Evolutionary conservation across 2,797 vertebrate genomes (phyloP).

Genomic region (Gambusia yucatana): DNA sequence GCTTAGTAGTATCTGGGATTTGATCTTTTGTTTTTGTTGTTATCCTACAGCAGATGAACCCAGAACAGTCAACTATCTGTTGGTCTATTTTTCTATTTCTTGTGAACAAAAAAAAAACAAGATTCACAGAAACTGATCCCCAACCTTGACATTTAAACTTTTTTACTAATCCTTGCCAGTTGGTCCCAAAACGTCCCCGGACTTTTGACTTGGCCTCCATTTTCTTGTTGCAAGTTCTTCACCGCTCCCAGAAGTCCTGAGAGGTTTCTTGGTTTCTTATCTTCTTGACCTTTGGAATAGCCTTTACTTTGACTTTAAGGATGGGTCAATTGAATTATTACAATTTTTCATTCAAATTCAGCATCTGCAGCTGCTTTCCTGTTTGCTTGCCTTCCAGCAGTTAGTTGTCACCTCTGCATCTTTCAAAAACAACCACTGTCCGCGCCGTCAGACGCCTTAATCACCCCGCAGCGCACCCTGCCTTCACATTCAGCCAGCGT

Average conservation of each 20-base stretch:
- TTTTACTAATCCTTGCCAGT: neutral
- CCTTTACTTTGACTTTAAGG: neutral
- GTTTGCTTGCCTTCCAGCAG: slow-evolving; percentile 18
- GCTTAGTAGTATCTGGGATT: neutral
- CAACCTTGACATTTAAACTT: neutral
- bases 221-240: neutral
- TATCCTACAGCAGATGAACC: neutral
- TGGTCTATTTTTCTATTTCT: neutral
- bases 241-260: neutral
- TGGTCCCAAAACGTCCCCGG: neutral
- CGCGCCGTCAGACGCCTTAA: slow-evolving; percentile 44
- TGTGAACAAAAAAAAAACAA: neutral
- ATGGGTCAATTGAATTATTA: no score
- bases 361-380: neutral
- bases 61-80: neutral
- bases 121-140: neutral
- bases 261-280: neutral
- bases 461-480: slow-evolving; percentile 45
- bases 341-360: neutral
- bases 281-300: neutral
- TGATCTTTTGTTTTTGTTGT: neutral
- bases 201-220: neutral
- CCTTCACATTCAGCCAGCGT: slow-evolving; percentile 51
- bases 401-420: slow-evolving; percentile 35
- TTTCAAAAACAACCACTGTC: slow-evolving; percentile 20